These are phyloP conservation scores for Myopa tessellatipennis DNA, from an alignment of 2,888 invertebrate species.

Conservation along the genomic window DNA sequence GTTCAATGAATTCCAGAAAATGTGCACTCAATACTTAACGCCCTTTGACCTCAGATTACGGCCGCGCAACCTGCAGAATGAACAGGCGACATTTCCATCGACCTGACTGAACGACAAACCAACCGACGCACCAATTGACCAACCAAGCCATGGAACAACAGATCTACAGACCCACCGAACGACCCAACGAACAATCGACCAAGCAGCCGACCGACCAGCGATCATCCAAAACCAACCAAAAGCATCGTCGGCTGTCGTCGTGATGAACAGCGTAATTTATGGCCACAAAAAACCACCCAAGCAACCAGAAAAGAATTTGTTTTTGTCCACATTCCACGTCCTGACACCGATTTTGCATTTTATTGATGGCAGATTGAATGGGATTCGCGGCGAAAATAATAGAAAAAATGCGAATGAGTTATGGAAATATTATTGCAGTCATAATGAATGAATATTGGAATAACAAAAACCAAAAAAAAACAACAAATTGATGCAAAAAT, in stretches of 20 bases:
- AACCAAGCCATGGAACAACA: neutral
- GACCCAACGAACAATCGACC: too few relatives aligned
- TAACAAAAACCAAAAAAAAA: neutral
- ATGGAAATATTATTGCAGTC: constrained; percentile 35
- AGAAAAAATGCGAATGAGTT: constrained; percentile 30
- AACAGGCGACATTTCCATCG: too few relatives aligned
- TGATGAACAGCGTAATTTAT: constrained; percentile 18
- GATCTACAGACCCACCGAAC: neutral
- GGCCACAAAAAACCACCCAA: constrained; percentile 16
- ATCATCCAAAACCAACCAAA: neutral
- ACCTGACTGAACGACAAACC: neutral
- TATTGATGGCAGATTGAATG: constrained; percentile 44
- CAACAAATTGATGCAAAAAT: too few relatives aligned
- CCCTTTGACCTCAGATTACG: neutral
- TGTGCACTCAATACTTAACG: neutral
- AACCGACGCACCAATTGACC: neutral
- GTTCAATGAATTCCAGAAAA: constrained; percentile 20
- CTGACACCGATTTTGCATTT: constrained; percentile 45
- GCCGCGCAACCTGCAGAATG: neutral
- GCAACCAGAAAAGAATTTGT: neutral
- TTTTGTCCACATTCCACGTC: neutral
- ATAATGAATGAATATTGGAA: constrained; percentile 5
- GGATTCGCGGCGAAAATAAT: constrained; percentile 17
- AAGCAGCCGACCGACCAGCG: neutral
- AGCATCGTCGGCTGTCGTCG: neutral